These are phyloP conservation scores for Merodon equestris DNA, from an alignment of 2,888 invertebrate species.

Conservation along the genomic window DNA sequence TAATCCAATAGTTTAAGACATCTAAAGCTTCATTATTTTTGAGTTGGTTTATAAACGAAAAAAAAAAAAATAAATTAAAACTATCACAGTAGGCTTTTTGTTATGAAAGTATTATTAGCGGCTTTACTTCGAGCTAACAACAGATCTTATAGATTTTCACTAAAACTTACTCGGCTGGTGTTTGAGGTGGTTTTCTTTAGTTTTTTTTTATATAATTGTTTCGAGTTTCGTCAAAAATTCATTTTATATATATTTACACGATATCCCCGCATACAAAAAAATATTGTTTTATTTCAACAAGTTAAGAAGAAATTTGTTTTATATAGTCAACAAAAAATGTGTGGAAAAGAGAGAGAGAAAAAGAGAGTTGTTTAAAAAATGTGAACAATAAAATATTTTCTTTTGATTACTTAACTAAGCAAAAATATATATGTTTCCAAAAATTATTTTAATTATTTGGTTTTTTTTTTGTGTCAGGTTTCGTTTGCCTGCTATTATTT, in stretches of 20 bases:
- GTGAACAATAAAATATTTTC: conserved; percentile 41
- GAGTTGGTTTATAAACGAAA: conserved; percentile 37
- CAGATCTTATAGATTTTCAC: conserved; percentile 63
- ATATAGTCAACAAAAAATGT: conserved; percentile 68
- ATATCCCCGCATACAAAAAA: too few species aligned
- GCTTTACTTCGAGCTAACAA: conserved; percentile 65
- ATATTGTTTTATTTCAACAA: conserved; percentile 25
- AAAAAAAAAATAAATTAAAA: conserved; percentile 35
- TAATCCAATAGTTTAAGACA: conserved; percentile 26
- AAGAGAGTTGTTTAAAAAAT: conserved; percentile 64
- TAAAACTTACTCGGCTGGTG: conserved; percentile 79
- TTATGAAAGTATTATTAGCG: conserved; percentile 56
- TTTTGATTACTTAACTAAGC: conserved; percentile 41
- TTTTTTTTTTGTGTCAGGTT: conserved; percentile 37
- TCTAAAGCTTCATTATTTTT: conserved; percentile 63
- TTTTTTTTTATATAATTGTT: conserved; percentile 70
- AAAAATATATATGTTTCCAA: conserved; percentile 69
- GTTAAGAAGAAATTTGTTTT: conserved; percentile 71
- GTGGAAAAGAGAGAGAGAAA: conserved; percentile 64
- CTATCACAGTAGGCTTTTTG: conserved; percentile 54
- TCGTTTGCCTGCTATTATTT: conserved; percentile 53
- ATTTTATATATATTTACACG: conserved; percentile 50
- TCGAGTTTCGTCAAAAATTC: conserved; percentile 60
- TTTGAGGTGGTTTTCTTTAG: conserved; percentile 79
- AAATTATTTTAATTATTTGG: conserved; percentile 69